phyloP scores from a whole-genome alignment of 2,797 vertebrate genomes.

The Pangasius larnaudii region DNA sequence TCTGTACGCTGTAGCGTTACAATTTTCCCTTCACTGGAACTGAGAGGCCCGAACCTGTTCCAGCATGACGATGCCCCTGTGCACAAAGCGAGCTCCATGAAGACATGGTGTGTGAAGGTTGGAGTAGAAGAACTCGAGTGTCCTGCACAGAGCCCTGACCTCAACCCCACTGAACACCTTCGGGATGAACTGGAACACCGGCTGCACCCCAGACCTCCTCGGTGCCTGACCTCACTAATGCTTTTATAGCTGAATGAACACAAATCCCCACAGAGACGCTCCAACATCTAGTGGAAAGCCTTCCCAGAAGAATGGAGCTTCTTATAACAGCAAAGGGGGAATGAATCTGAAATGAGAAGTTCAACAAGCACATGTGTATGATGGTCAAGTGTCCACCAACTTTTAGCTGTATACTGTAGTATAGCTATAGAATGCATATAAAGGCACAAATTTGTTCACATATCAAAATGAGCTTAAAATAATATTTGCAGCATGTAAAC shows the following conservation, averaged over 20 bases:
- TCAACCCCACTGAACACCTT: not conserved
- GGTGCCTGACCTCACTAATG: not conserved
- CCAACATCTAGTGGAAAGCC: not conserved
- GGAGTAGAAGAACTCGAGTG: no score
- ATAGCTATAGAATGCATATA: not conserved
- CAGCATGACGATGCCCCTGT: no score
- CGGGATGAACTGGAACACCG: not conserved
- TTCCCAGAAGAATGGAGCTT: not conserved
- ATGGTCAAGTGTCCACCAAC: not conserved
- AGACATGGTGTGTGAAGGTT: no score
- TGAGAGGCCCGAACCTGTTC: no score
- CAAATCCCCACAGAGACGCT: not conserved
- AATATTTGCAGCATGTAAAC: not conserved
- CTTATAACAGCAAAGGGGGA: not conserved
- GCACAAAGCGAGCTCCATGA: no score
- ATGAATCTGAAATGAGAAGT: not conserved
- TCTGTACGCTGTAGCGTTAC: not conserved
- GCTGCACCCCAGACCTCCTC: not conserved
- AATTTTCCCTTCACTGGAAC: not conserved
- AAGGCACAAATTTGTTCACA: not conserved
- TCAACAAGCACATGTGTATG: not conserved
- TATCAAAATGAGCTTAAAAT: not conserved
- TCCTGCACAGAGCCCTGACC: not conserved
- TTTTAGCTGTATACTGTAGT: not conserved
- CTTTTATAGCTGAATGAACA: not conserved